A percentile compares a stretch with the other conserved stretches of the same genome.
Evolutionary conservation across 2,113 vertebrate species (phyloP).

Genomic region (Cyprinodon tularosa): DNA sequence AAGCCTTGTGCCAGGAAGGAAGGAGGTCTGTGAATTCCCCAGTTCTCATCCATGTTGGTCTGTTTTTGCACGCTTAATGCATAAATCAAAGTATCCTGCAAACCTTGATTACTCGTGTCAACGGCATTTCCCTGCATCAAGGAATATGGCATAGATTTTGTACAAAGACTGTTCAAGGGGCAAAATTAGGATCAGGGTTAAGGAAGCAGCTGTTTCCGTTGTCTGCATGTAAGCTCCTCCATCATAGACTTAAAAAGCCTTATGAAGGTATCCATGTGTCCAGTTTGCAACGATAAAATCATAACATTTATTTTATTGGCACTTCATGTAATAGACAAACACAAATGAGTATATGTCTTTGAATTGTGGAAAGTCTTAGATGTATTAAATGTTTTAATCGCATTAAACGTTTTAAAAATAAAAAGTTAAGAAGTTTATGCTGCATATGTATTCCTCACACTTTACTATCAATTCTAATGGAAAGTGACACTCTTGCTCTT

Average conservation of each 20-base stretch:
- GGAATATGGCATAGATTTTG: background rate
- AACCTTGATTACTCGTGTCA: background rate
- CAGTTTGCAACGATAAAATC: no score
- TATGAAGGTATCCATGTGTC: no score
- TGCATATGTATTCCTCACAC: no score
- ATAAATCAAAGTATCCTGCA: background rate
- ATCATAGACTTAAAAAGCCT: no score
- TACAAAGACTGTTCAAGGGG: background rate
- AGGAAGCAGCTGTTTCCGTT: background rate
- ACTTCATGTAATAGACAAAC: no score
- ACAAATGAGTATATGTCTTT: no score
- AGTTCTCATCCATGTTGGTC: background rate
- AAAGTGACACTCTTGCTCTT: background rate
- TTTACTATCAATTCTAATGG: background rate
- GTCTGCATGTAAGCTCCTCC: no score
- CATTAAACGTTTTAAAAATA: no score
- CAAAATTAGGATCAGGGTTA: background rate
- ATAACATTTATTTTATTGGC: no score
- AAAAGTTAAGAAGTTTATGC: no score
- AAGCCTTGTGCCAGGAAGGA: background rate
- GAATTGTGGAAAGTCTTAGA: no score
- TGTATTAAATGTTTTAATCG: no score
- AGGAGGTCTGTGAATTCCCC: slow-evolving; percentile 8
- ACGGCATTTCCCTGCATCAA: background rate
- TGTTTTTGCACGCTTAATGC: background rate